Conservation (phyloP, 2,113 vertebrate genomes). For the Seriola aureovittata region DNA sequence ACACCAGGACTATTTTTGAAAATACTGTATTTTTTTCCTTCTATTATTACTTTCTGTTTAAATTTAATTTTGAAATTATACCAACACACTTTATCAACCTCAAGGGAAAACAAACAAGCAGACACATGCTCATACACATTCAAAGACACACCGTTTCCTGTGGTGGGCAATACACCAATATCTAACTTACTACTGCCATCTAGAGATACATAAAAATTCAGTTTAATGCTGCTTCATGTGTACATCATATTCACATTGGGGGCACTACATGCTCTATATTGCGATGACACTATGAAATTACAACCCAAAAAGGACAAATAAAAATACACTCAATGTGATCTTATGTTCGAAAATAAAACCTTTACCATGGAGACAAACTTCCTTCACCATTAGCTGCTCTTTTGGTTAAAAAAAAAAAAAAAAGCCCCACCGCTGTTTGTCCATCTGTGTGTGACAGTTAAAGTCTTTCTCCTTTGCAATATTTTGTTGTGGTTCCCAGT, state of each 20-base stretch:
- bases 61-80: conserved; percentile 61
- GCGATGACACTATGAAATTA: conserved; percentile 10
- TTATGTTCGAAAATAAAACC: not conserved
- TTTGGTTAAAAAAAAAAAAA: conserved; percentile 1
- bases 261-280: not conserved
- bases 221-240: conserved; percentile 27
- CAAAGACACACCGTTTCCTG: conserved; percentile 31
- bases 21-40: not conserved
- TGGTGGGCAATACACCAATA: conserved; percentile 40
- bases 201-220: conserved; percentile 76
- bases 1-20: conserved; percentile 31
- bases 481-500: conserved; percentile 54
- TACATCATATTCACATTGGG: conserved; percentile 23
- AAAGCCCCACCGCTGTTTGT: not conserved
- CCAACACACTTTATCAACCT: conserved; percentile 63
- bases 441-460: conserved; percentile 33
- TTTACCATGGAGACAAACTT: not conserved
- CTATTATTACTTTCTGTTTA: conserved; percentile 55
- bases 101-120: conserved; percentile 58
- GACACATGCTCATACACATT: conserved; percentile 42
- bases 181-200: conserved; percentile 88
- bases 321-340: not conserved
- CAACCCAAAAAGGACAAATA: not conserved
- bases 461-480: conserved; percentile 46
- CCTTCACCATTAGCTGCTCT: not conserved